phyloP scores from a whole-genome alignment of 2,797 vertebrate genomes.

The Coreius guichenoti region DNA sequence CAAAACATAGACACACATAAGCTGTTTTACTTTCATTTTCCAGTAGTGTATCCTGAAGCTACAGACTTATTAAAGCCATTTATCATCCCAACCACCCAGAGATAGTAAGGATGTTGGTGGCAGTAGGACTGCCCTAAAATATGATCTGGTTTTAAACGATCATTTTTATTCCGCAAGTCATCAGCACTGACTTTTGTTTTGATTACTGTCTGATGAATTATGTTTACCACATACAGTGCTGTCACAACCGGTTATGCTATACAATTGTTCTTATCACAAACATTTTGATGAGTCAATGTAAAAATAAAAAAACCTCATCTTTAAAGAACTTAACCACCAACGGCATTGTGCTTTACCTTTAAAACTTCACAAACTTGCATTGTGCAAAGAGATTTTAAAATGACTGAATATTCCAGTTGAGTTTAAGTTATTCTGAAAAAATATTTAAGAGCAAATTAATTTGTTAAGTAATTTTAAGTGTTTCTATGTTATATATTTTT shows the following conservation, averaged over 20 bases:
- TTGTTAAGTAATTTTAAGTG: no score
- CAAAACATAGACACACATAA: conserved; percentile 64
- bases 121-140: conserved; percentile 53
- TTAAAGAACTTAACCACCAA: neutral
- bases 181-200: conserved; percentile 53
- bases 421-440: neutral
- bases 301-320: neutral
- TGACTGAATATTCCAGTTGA: neutral
- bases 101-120: conserved; percentile 58
- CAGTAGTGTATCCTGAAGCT: conserved; percentile 68
- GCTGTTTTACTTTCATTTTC: conserved; percentile 72
- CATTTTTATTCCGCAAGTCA: conserved; percentile 34
- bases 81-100: conserved; percentile 65
- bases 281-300: neutral
- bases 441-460: no score
- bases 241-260: conserved; percentile 3
- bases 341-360: neutral
- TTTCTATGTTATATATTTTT: no score
- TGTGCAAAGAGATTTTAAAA: neutral
- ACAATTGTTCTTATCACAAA: neutral
- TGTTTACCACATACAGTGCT: conserved; percentile 11
- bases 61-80: conserved; percentile 75
- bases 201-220: conserved; percentile 46
- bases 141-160: conserved; percentile 56
- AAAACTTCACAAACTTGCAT: neutral